Evolutionary conservation across 2,797 vertebrate species (phyloP).

Genomic region (Smutsia temminckii): DNA sequence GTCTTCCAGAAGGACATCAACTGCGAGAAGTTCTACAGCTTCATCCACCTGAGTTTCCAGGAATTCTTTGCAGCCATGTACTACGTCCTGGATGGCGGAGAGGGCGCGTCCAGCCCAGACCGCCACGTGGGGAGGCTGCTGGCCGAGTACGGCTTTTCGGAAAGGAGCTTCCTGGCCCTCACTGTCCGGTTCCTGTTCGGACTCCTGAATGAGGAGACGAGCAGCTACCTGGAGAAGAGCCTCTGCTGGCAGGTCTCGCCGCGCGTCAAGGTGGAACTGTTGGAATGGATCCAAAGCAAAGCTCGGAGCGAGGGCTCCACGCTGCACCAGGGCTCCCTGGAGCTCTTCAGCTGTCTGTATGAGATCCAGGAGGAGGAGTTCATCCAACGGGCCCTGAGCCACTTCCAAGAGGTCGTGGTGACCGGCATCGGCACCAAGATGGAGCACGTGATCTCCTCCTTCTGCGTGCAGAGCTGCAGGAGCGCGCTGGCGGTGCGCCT

Average conservation of each 20-base stretch:
- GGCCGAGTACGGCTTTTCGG: background rate
- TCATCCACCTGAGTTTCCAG: conserved; percentile 78
- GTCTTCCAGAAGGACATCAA: conserved; percentile 69
- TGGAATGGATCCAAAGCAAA: conserved; percentile 46
- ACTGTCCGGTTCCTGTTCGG: conserved; percentile 73
- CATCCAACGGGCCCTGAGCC: conserved; percentile 50
- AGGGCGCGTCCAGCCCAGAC: accelerated
- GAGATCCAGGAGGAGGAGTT: conserved; percentile 69
- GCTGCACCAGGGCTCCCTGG: conserved; percentile 61
- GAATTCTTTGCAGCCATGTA: conserved; percentile 75
- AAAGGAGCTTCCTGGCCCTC: conserved; percentile 58
- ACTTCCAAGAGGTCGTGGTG: conserved; percentile 36
- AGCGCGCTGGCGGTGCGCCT: conserved; percentile 9
- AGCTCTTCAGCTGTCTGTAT: conserved; percentile 70
- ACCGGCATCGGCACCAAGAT: conserved; percentile 33
- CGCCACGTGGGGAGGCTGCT: background rate
- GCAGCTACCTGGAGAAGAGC: conserved; percentile 54
- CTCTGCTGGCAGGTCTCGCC: conserved; percentile 21
- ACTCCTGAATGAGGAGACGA: conserved; percentile 51
- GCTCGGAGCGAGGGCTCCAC: background rate
- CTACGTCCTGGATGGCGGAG: conserved; percentile 32
- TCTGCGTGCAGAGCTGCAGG: conserved; percentile 43
- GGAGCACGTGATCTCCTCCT: conserved; percentile 61
- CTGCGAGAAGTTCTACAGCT: conserved; percentile 57
- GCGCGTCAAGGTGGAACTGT: background rate